Evolutionary conservation across 2,888 invertebrate genomes (phyloP).

Genomic region (Microplitis manilae): DNA sequence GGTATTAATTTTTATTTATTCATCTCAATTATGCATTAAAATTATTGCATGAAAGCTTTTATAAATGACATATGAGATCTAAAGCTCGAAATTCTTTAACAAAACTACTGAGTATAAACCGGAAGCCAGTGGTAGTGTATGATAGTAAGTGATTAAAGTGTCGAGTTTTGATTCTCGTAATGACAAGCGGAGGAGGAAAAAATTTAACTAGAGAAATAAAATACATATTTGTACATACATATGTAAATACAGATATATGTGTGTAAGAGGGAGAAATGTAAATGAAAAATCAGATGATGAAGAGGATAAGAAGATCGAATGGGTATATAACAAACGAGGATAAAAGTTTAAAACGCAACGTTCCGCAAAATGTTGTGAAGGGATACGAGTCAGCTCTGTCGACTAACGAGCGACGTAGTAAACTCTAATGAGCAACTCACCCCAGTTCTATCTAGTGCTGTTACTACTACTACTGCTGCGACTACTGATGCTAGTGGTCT

Average conservation of each 20-base stretch:
- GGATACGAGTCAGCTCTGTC: slow-evolving; percentile 5
- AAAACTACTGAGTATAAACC: too few relatives aligned
- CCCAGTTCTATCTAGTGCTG: slow-evolving; percentile 24
- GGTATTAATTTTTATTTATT: too few relatives aligned
- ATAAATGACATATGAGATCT: too few relatives aligned
- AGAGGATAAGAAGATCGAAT: slow-evolving; percentile 18
- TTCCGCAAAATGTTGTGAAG: slow-evolving; percentile 16
- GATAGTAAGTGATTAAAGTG: too few relatives aligned
- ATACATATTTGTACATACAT: background rate
- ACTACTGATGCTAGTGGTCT: slow-evolving; percentile 25
- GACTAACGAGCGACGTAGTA: slow-evolving; percentile 27
- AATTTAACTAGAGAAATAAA: too few relatives aligned
- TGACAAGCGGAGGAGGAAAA: too few relatives aligned
- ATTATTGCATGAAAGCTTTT: too few relatives aligned
- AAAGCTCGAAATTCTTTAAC: too few relatives aligned
- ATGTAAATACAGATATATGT: background rate
- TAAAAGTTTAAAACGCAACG: slow-evolving; percentile 7
- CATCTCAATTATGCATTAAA: too few relatives aligned
- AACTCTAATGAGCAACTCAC: slow-evolving; percentile 37
- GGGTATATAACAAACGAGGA: background rate
- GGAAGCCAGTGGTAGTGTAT: too few relatives aligned
- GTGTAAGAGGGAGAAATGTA: background rate
- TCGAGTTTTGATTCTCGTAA: too few relatives aligned
- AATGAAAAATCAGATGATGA: slow-evolving; percentile 5
- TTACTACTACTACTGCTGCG: background rate